Base-by-base conservation (phyloP, 2,797 vertebrate genomes). In the Lepus townsendii region DNA sequence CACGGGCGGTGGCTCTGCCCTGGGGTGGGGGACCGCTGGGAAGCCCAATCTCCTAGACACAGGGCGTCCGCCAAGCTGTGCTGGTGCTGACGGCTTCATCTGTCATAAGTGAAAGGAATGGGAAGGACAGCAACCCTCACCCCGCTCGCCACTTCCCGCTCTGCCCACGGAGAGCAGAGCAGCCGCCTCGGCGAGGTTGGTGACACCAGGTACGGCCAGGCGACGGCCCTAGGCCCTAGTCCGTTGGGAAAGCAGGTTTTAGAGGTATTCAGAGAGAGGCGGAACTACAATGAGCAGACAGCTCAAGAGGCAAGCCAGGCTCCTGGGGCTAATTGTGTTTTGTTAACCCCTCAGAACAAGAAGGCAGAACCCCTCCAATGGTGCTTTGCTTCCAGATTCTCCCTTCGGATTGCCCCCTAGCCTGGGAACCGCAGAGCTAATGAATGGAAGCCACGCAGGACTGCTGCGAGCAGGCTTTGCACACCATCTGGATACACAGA, bases 101-200 rank as follows among this genome's bases (percentile, higher is more conserved):
- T 68, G 78, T 85, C 50, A 7, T 32, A 19, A 62, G 19, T n/a
- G 71, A 75, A 94, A 73, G 77, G 91, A 73, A 71, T 0, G 54
- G 83, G 69, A 86, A 68, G 17, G 8, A 14, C 2, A 0, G 7
- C 63, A 54, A 12, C 54, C 69, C 30, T 5, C 63, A 22, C 6
- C 86, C 82, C 17, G 32, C 24, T 24, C 73, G 38, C 6, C n/a
- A 62, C 13, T 38, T 19, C 69, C 24, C 35, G 65, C 68, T 32
- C 14, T 4, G 24, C 1, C 26, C 68, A 35, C 68, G 50, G 30
- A 30, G 4, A 35, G 12, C 57, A 22, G 35, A 77, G 27, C 32
- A 0, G 2, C 60, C 4, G 8, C 42, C 30, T 30, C 27, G 0
- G 0, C 7, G 13, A 63, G 60, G 32, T 27, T 14, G 54, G 6